Percentiles rank a stretch among this genome's conserved stretches.
Evolutionary conservation across 2,888 invertebrate genomes (phyloP).

Genomic region (Argyresthia albistria): DNA sequence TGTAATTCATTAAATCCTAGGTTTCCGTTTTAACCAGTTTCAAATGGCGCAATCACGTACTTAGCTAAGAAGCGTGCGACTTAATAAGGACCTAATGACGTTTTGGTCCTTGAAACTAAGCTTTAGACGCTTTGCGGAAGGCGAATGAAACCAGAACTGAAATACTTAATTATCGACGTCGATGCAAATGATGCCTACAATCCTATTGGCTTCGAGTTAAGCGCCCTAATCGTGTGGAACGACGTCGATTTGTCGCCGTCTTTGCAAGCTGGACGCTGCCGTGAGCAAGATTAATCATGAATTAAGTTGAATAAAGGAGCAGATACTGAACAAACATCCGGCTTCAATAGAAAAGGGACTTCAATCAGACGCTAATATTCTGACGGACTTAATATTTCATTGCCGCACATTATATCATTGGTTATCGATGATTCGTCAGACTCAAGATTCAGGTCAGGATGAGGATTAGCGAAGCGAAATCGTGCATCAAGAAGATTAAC

Average conservation of each 20-base stretch:
- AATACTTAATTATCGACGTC: background rate
- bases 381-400: too few species aligned
- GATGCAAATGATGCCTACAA: background rate
- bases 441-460: background rate
- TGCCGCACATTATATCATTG: too few species aligned
- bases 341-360: constrained; percentile 7
- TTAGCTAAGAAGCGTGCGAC: constrained; percentile 8
- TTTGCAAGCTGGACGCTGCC: constrained; percentile 3
- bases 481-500: too few species aligned
- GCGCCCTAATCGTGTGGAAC: constrained; percentile 12
- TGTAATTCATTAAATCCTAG: constrained; percentile 56
- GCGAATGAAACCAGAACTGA: background rate
- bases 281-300: constrained; percentile 23
- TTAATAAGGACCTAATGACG: constrained; percentile 1
- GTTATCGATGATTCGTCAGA: background rate
- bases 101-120: background rate
- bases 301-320: constrained; percentile 16
- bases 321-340: constrained; percentile 22
- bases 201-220: constrained; percentile 5
- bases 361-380: too few species aligned
- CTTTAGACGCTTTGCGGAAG: background rate
- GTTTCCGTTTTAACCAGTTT: constrained; percentile 61
- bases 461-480: background rate
- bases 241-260: constrained; percentile 11
- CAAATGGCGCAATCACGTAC: constrained; percentile 23